Base-by-base conservation (phyloP, 2,888 invertebrate species). In the Galeruca laticollis region DNA sequence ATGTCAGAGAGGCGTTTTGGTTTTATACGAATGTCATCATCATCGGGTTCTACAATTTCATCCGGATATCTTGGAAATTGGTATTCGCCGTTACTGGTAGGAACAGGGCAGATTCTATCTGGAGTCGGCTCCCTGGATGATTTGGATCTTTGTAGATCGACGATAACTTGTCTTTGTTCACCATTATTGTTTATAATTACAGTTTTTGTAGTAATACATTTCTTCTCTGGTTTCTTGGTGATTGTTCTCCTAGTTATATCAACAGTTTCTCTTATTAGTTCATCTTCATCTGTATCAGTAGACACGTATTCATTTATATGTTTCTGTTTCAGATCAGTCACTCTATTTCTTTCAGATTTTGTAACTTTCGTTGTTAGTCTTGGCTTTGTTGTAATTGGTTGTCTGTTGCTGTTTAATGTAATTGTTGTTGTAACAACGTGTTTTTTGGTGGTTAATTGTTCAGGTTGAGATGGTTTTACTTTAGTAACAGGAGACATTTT, bases 111-210 rank as follows among this genome's bases (percentile, higher is more conserved):
- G 66, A 92, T 89, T 71, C 90, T 88, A 80, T 93, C 92, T 0
- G 93, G 93, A 4, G 93, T 92, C 60, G 91, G 91, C 83, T 93
- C 93, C 18, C 93, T 86, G 0, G 93, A 93, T 60, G 93, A 93
- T 83, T 91, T 92, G 0, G 93, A 92, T 81, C 90, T 89, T 81
- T 91, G 90, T 57, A 92, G 88, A 81, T 92, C 91, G 68, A 92
- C 89, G 35, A 91, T 87, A n/a, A 91, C 84, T 76, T 90, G 90
- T 78, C 88, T 86, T 70, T 89, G 89, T 73, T 88, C 85, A 18
- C 85, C 70, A 74, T 82, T 71, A 78, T 85, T 77, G 78, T 82
- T 76, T 57, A 88, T 83, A 71, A 87, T 87, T 8, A 87, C 87
- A 0, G 88, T 88, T 79, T 88, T 89, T 0, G 88, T 89, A 49